Evolutionary conservation across 1,140 invertebrate species (phyloP).

Genomic region (Linepithema humile): DNA sequence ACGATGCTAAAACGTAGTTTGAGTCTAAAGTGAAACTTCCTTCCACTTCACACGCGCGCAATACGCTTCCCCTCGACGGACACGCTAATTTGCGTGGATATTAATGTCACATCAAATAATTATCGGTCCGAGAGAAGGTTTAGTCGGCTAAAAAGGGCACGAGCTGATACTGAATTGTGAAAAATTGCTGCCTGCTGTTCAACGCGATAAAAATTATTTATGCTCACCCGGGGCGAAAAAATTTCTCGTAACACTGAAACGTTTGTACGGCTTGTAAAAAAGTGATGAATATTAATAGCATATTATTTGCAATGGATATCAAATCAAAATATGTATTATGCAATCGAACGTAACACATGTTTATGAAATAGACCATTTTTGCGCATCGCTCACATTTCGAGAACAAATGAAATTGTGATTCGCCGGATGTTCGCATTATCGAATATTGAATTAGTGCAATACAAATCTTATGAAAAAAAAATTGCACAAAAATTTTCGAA

Average conservation of each 20-base stretch:
- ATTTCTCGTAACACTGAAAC: background rate
- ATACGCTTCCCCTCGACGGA: background rate
- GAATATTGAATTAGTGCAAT: background rate
- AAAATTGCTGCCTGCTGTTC: background rate
- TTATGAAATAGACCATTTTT: background rate
- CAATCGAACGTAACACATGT: background rate
- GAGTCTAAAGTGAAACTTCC: conserved; percentile 57
- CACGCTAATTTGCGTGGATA: background rate
- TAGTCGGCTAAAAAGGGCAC: background rate
- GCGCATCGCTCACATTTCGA: background rate
- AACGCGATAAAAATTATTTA: background rate
- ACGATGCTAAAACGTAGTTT: conserved; percentile 39
- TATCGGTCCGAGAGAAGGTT: too few relatives aligned
- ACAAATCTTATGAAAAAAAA: background rate
- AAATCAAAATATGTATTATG: background rate
- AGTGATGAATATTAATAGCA: background rate
- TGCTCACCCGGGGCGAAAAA: background rate
- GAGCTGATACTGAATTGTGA: background rate
- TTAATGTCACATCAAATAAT: background rate
- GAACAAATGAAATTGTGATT: background rate
- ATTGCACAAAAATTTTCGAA: background rate
- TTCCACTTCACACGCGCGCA: conserved; percentile 21
- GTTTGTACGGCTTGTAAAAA: background rate
- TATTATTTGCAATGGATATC: background rate
- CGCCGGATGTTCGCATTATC: background rate